These are phyloP conservation scores for Aplysina aerophoba DNA, from an alignment of 37 sponge, comb jelly and placozoan genomes.

Conservation along the genomic window DNA sequence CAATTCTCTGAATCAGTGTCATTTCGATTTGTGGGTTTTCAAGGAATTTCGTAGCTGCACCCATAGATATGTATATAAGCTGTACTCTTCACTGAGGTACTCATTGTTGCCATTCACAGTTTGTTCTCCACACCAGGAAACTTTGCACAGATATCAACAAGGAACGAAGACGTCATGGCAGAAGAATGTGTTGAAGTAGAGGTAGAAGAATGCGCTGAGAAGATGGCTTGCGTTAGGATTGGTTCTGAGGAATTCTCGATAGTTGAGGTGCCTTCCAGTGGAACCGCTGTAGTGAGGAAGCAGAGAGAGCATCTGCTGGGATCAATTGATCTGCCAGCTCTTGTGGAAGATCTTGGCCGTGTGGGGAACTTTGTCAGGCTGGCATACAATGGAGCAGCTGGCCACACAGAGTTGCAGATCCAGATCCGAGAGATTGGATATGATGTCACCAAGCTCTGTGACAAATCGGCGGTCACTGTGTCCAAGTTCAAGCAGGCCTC, in stretches of 20 bases:
- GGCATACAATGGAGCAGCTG: conserved; percentile 67
- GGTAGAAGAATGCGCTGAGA: background rate
- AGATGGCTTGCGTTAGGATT: background rate
- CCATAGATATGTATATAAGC: too few relatives aligned
- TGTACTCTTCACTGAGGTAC: too few relatives aligned
- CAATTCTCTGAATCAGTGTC: too few relatives aligned
- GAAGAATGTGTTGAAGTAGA: background rate
- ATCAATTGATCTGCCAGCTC: conserved; percentile 48
- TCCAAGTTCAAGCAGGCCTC: conserved; percentile 36
- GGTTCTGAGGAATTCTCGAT: background rate
- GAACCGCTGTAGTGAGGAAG: background rate
- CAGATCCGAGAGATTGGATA: conserved; percentile 42
- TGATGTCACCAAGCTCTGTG: conserved; percentile 52
- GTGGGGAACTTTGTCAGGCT: conserved; percentile 65
- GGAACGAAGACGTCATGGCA: too few relatives aligned
- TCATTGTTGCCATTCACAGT: too few relatives aligned
- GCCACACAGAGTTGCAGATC: conserved; percentile 51
- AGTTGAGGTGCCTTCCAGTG: background rate
- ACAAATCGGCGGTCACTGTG: conserved; percentile 43
- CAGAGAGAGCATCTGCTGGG: conserved; percentile 39
- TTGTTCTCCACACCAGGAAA: too few relatives aligned
- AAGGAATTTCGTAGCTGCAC: too few relatives aligned
- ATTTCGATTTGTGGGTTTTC: too few relatives aligned
- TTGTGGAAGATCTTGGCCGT: conserved; percentile 63
- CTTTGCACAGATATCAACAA: too few relatives aligned